These are phyloP conservation scores for Agrotis clavis DNA, from an alignment of 2,888 invertebrate genomes.

Conservation along the genomic window DNA sequence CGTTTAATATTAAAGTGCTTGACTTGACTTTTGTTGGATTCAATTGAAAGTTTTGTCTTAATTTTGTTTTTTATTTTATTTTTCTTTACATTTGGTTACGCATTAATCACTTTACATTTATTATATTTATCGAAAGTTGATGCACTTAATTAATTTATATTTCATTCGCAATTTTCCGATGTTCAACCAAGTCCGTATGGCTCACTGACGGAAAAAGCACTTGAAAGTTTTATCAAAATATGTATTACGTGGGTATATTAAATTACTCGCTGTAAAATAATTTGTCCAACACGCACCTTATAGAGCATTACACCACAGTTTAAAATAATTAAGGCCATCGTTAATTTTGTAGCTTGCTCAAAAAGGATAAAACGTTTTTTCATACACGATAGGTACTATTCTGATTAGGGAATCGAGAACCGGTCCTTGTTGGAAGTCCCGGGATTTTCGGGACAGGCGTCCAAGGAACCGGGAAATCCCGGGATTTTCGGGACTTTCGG, in stretches of 20 bases:
- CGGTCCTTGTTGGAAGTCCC: too few relatives aligned
- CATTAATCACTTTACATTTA: not conserved
- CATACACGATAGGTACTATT: not conserved
- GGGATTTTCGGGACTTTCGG: too few relatives aligned
- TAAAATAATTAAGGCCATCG: constrained; percentile 19
- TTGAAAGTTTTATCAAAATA: constrained; percentile 21
- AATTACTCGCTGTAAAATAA: constrained; percentile 16
- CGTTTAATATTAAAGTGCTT: constrained; percentile 56
- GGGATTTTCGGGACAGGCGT: too few relatives aligned
- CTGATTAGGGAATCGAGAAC: not conserved
- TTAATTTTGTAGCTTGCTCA: constrained; percentile 14
- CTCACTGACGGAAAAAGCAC: not conserved
- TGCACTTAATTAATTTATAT: constrained; percentile 1
- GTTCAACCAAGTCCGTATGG: not conserved
- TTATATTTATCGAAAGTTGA: not conserved
- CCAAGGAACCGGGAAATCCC: too few relatives aligned
- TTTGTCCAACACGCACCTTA: not conserved
- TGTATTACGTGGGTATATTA: not conserved
- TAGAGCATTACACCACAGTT: not conserved
- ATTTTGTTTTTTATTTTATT: constrained; percentile 39
- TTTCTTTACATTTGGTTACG: constrained; percentile 11
- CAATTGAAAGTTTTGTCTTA: constrained; percentile 52
- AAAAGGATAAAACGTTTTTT: not conserved
- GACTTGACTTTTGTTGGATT: constrained; percentile 58
- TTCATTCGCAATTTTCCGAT: constrained; percentile 20